These are phyloP conservation scores for Bedellia somnulentella DNA, from an alignment of 2,888 invertebrate species.

Conservation along the genomic window DNA sequence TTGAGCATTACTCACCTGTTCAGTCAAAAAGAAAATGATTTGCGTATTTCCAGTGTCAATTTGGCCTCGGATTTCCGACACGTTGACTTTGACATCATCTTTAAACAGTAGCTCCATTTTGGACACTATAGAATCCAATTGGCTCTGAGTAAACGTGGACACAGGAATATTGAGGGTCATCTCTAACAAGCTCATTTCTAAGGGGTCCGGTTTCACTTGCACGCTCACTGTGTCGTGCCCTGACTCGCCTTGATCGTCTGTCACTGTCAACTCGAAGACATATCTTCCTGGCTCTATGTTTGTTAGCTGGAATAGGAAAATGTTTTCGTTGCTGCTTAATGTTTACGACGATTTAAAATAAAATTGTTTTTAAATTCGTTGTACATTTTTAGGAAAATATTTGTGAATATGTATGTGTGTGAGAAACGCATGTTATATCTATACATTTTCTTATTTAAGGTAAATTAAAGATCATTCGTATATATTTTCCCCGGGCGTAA, in stretches of 20 bases:
- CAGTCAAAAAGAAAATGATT: slow-evolving; percentile 69
- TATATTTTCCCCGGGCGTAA: no score
- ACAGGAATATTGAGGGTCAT: slow-evolving; percentile 78
- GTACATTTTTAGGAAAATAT: no score
- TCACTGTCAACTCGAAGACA: slow-evolving; percentile 85
- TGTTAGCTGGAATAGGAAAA: slow-evolving; percentile 63
- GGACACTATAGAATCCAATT: slow-evolving; percentile 75
- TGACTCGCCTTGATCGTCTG: slow-evolving; percentile 85
- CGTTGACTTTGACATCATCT: slow-evolving; percentile 68
- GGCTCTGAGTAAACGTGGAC: slow-evolving; percentile 49
- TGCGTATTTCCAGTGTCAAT: slow-evolving; percentile 64
- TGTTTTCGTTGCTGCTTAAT: no score
- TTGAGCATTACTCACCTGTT: slow-evolving; percentile 28
- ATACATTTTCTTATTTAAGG: no score
- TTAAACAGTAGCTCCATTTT: slow-evolving; percentile 79
- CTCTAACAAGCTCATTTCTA: slow-evolving; percentile 76
- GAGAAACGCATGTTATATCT: no score
- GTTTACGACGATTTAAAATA: slow-evolving; percentile 8
- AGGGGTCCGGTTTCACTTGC: slow-evolving; percentile 73
- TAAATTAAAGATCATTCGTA: no score
- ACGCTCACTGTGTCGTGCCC: slow-evolving; percentile 83
- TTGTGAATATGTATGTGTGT: no score
- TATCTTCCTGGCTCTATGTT: slow-evolving; percentile 86
- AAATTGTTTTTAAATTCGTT: slow-evolving; percentile 1
- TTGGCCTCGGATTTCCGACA: slow-evolving; percentile 61